phyloP scores from a whole-genome alignment of 2,797 vertebrate genomes.

The Danio choprae region DNA sequence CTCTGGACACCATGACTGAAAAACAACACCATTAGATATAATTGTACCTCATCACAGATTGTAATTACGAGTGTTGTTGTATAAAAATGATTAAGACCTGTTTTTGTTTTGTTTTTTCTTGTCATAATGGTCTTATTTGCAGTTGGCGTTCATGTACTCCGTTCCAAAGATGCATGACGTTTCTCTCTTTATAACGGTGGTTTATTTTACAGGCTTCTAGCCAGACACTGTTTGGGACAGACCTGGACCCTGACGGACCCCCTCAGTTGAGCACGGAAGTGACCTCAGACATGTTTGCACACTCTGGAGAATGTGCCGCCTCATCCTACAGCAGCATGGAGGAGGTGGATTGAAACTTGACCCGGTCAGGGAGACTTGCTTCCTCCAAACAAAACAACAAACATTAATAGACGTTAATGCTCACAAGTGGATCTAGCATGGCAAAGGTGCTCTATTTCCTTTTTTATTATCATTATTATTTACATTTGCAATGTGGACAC shows the following conservation, averaged over 20 bases:
- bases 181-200: constrained; percentile 64
- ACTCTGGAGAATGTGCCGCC: constrained; percentile 83
- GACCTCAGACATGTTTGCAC: constrained; percentile 83
- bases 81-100: neutral
- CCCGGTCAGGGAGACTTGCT: constrained; percentile 47
- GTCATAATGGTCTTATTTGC: neutral
- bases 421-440: constrained; percentile 56
- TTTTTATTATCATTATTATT: constrained; percentile 23
- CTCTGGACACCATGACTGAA: constrained; percentile 6
- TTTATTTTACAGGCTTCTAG: constrained; percentile 91
- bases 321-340: constrained; percentile 98
- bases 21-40: neutral
- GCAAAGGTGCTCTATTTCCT: constrained; percentile 55
- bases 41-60: neutral
- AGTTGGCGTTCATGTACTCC: constrained; percentile 30
- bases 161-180: constrained; percentile 7
- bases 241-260: constrained; percentile 87
- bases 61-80: neutral
- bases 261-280: constrained; percentile 85
- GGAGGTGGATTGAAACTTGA: constrained; percentile 88
- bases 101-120: neutral
- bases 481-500: constrained; percentile 30
- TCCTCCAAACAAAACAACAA: constrained; percentile 25
- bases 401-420: constrained; percentile 57
- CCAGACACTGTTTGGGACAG: constrained; percentile 84